Percentiles rank a stretch among this genome's conserved stretches.
phyloP scores from a whole-genome alignment of 2,888 invertebrate species.

The Chymomyza fuscimana region DNA sequence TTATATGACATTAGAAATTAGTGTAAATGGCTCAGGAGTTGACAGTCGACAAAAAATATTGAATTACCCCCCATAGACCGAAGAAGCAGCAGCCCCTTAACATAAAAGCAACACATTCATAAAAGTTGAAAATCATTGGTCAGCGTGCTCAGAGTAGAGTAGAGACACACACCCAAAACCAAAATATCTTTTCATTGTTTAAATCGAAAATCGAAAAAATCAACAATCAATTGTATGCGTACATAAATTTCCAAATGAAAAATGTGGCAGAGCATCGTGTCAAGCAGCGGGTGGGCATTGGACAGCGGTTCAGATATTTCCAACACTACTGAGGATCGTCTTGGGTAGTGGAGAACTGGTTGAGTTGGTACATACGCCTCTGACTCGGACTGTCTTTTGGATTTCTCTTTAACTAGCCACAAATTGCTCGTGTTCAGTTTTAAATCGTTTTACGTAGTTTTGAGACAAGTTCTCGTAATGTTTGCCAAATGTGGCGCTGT shows the following conservation, averaged over 20 bases:
- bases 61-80: slow-evolving; percentile 42
- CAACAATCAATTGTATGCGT: slow-evolving; percentile 62
- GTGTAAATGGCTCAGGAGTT: slow-evolving; percentile 1
- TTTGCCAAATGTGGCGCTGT: slow-evolving; percentile 72
- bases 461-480: slow-evolving; percentile 68
- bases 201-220: slow-evolving; percentile 30
- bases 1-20: slow-evolving; percentile 7
- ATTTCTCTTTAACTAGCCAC: slow-evolving; percentile 50
- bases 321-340: not conserved
- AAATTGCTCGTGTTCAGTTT: slow-evolving; percentile 71
- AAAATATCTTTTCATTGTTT: not conserved
- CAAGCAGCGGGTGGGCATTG: slow-evolving; percentile 48
- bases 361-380: no score
- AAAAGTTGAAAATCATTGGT: slow-evolving; percentile 6
- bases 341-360: not conserved
- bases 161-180: not conserved
- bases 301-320: not conserved
- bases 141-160: not conserved
- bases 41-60: slow-evolving; percentile 34
- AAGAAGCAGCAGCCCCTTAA: not conserved
- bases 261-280: slow-evolving; percentile 51
- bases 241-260: slow-evolving; percentile 67
- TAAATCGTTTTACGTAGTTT: slow-evolving; percentile 71
- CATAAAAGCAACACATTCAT: not conserved
- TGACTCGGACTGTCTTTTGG: not conserved